Percentiles rank a stretch among this genome's conserved stretches.
Conservation (phyloP, 53 echinoderm and acorn worm species). For the Luidia sarsii region DNA sequence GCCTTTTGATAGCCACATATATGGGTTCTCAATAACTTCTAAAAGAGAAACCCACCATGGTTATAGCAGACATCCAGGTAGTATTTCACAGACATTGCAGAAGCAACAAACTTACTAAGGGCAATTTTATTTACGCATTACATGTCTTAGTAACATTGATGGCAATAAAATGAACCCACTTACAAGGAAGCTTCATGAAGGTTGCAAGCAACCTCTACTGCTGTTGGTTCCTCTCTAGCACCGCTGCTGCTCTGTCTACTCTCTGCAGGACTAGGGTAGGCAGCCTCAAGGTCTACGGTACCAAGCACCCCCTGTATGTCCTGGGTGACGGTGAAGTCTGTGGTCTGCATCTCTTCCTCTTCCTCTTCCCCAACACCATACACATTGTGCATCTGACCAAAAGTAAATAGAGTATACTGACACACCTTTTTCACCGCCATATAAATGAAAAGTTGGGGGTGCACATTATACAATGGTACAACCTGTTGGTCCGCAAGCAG, state of each 20-base stretch:
- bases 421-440: no score
- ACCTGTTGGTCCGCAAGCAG: no score
- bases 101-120: neutral
- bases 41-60: no score
- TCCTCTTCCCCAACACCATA: conserved; percentile 57
- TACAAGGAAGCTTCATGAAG: conserved; percentile 95
- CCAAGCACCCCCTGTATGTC: conserved; percentile 49
- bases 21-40: no score
- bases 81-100: neutral
- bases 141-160: neutral
- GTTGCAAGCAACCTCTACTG: conserved; percentile 50
- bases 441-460: no score
- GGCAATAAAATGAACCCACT: conserved; percentile 54
- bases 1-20: no score
- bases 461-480: no score
- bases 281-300: conserved; percentile 63
- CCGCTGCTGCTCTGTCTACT: conserved; percentile 54
- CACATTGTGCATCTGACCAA: conserved; percentile 71
- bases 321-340: conserved; percentile 86
- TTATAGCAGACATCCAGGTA: no score
- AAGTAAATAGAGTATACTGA: no score
- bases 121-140: neutral
- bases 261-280: conserved; percentile 66
- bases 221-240: conserved; percentile 59
- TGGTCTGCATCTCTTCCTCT: conserved; percentile 65